Percentiles rank a stretch among this genome's conserved stretches.
phyloP scores from a whole-genome alignment of 2,797 vertebrate species.

The Muraenolepis orangiensis region DNA sequence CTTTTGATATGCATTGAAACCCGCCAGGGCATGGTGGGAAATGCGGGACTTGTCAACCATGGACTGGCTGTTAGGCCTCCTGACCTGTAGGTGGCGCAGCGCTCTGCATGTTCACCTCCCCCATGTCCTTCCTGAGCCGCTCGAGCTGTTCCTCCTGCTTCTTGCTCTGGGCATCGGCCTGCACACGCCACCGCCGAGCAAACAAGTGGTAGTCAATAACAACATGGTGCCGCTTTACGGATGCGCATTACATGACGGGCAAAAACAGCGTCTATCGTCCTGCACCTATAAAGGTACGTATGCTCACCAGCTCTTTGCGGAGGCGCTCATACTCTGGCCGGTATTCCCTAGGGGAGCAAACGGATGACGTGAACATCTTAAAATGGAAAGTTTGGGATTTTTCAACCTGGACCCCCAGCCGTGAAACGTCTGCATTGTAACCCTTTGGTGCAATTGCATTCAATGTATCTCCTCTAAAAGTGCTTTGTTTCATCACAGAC shows the following conservation, averaged over 20 bases:
- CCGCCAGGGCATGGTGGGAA: no score
- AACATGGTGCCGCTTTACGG: neutral
- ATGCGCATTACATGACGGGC: neutral
- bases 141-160: constrained; percentile 87
- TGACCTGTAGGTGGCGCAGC: constrained; percentile 65
- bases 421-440: no score
- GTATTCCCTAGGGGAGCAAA: constrained; percentile 80
- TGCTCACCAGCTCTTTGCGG: constrained; percentile 80
- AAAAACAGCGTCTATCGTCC: neutral
- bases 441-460: no score
- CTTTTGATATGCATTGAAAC: neutral
- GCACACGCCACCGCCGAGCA: neutral
- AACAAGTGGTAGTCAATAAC: neutral
- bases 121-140: constrained; percentile 84
- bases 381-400: neutral
- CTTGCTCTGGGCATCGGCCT: constrained; percentile 78
- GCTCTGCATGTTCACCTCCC: constrained; percentile 71
- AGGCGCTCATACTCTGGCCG: constrained; percentile 90
- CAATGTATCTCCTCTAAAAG: no score
- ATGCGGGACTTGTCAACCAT: neutral
- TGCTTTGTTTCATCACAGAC: no score
- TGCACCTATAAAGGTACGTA: neutral
- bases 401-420: no score
- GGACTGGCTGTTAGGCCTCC: neutral
- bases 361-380: neutral